phyloP scores from a whole-genome alignment of 2,113 vertebrate species.

The Rutilus rutilus region DNA sequence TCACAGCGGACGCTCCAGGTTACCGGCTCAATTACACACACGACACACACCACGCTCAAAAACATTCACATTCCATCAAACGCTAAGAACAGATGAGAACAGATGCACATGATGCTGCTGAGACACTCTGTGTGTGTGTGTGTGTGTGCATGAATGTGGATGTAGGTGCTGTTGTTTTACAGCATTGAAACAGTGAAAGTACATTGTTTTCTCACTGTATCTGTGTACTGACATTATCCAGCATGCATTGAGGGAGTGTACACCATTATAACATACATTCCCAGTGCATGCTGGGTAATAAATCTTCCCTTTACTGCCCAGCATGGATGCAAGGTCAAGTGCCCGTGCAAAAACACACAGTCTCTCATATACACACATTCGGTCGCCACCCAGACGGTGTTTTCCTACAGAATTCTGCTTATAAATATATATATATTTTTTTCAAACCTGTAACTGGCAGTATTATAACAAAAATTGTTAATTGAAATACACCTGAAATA shows the following conservation, averaged over 20 bases:
- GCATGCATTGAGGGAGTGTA: background rate
- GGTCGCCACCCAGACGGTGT: background rate
- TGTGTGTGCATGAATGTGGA: background rate
- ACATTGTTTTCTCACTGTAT: background rate
- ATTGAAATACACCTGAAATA: background rate
- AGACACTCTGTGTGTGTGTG: background rate
- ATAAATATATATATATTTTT: too few species aligned
- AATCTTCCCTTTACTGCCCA: background rate
- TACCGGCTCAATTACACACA: background rate
- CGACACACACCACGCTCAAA: background rate
- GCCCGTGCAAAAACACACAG: background rate
- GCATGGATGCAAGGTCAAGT: background rate
- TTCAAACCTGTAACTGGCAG: too few species aligned
- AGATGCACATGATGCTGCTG: background rate
- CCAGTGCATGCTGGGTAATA: conserved; percentile 28
- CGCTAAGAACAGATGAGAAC: background rate
- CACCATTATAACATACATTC: background rate
- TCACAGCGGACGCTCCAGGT: background rate
- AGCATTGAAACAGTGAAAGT: background rate
- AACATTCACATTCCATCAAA: conserved; percentile 12
- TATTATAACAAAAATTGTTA: background rate
- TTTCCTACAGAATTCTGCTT: background rate
- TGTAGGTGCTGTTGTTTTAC: background rate
- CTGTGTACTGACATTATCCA: background rate
- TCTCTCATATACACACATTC: background rate